Base-by-base conservation (phyloP, 2,113 vertebrate genomes). In the Tor tambroides region DNA sequence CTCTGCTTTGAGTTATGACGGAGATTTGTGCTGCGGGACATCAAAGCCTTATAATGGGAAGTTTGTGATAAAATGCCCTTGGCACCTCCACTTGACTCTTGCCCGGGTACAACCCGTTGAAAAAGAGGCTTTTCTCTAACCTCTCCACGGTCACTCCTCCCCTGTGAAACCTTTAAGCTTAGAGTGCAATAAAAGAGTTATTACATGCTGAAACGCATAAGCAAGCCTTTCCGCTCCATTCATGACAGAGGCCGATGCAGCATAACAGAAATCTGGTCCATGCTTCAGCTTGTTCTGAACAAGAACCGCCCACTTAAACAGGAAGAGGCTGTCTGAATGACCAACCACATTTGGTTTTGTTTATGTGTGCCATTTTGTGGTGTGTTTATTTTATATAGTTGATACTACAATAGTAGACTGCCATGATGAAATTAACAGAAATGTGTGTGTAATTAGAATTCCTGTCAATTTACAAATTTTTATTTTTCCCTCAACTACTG, bases 21-120 rank as follows among this genome's bases (percentile, higher is more conserved):
- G 56, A 87, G 85, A 87, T 89, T 88, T 87, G 56, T 49, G 46
- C 67, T 81, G 28, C 46, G 21, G 85, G 80, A 87, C 87, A 85
- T 89, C 78, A 89, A 88, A 85, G 85, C 77, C 79, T 19, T 79
- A 78, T 74, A 84, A 74, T 79, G 51, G 82, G 77, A 86, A 69
- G 56, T 80, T 82, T 88, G 74, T 88, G 85, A 88, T 87, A 83
- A 89, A 88, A 87, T 85, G 82, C 26, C 65, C 84, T 30, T 74
- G 85, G 74, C 83, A 76, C 49, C 83, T 79, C 67, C 43, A 69
- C 85, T 82, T 86, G 71, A 85, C 30, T 78, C 59, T 23, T 32
- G 63, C 51, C 54, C 19, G 28, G 8, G 54, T 32, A 61, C 41
- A n/a, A 14, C 23, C 54, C 8, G 84, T 83, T 88, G 32, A 85